Percentiles rank a stretch among this genome's conserved stretches.
phyloP scores from a whole-genome alignment of 1,140 invertebrate genomes.

The Phenacoccus solenopsis region DNA sequence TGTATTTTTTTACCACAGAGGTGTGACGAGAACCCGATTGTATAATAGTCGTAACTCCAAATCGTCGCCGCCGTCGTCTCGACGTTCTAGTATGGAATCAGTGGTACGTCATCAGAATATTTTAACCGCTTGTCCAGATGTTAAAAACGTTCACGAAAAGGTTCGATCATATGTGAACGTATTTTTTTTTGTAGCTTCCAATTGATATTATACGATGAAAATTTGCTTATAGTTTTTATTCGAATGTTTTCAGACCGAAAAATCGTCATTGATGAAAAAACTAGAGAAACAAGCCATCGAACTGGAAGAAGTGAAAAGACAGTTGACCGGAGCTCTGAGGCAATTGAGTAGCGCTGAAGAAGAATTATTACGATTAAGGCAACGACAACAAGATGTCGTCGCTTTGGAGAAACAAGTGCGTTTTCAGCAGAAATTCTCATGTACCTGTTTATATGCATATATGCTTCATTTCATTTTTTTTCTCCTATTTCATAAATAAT shows the following conservation, averaged over 20 bases:
- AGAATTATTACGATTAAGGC: slow-evolving; percentile 52
- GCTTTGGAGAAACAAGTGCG: slow-evolving; percentile 47
- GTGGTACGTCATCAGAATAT: slow-evolving; percentile 41
- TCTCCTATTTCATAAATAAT: too few species aligned
- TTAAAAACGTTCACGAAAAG: slow-evolving; percentile 35
- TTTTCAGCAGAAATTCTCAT: background rate
- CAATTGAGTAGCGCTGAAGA: slow-evolving; percentile 42
- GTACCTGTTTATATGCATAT: background rate
- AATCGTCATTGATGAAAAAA: slow-evolving; percentile 21
- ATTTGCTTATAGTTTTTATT: background rate
- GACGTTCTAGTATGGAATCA: slow-evolving; percentile 51
- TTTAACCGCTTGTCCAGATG: slow-evolving; percentile 35
- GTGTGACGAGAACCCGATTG: slow-evolving; percentile 13
- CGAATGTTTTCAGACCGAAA: slow-evolving; percentile 11
- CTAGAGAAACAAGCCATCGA: slow-evolving; percentile 45
- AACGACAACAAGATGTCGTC: slow-evolving; percentile 46
- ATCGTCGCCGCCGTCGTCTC: slow-evolving; percentile 47
- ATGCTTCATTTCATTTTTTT: background rate
- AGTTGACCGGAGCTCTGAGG: slow-evolving; percentile 34
- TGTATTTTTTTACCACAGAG: background rate
- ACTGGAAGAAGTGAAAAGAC: slow-evolving; percentile 49
- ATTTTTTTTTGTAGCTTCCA: slow-evolving; percentile 30
- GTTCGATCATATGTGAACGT: slow-evolving; percentile 25
- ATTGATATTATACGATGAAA: too few species aligned
- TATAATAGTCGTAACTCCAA: slow-evolving; percentile 42